Evolutionary conservation across 2,888 invertebrate species (phyloP).

Genomic region (Ornithoptera alexandrae): DNA sequence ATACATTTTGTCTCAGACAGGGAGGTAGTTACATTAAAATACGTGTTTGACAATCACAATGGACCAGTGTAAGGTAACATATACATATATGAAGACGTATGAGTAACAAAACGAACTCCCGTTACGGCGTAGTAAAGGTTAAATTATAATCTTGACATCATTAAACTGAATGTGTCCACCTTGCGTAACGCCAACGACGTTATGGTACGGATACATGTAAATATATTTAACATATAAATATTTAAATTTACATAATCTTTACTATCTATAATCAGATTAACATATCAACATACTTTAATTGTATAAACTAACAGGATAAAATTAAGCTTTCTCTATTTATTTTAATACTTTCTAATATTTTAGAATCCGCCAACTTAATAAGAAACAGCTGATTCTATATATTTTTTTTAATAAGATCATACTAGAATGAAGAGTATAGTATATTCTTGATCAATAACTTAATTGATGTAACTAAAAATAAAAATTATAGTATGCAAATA

Average conservation of each 20-base stretch:
- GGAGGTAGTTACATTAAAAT: conserved; percentile 6
- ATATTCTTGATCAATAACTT: no score
- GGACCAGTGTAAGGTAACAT: conserved; percentile 12
- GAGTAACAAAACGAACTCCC: conserved; percentile 19
- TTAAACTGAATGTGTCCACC: conserved; percentile 22
- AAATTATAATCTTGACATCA: conserved; percentile 32
- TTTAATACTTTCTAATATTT: neutral
- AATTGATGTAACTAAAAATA: no score
- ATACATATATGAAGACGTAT: conserved; percentile 20
- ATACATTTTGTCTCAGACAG: conserved; percentile 13
- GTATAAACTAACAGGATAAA: neutral
- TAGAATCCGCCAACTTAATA: neutral
- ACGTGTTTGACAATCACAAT: conserved; percentile 18
- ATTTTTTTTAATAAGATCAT: no score
- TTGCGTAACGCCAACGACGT: conserved; percentile 21
- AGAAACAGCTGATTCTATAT: no score
- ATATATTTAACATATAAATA: neutral
- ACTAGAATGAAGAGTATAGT: no score
- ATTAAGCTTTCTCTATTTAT: neutral
- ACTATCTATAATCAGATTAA: neutral
- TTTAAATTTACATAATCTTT: neutral
- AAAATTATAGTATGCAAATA: no score
- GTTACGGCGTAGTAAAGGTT: conserved; percentile 25
- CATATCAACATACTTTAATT: neutral
- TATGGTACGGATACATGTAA: conserved; percentile 11